Conservation (phyloP, 2,888 invertebrate genomes). For the Pristionchus exspectatus region DNA sequence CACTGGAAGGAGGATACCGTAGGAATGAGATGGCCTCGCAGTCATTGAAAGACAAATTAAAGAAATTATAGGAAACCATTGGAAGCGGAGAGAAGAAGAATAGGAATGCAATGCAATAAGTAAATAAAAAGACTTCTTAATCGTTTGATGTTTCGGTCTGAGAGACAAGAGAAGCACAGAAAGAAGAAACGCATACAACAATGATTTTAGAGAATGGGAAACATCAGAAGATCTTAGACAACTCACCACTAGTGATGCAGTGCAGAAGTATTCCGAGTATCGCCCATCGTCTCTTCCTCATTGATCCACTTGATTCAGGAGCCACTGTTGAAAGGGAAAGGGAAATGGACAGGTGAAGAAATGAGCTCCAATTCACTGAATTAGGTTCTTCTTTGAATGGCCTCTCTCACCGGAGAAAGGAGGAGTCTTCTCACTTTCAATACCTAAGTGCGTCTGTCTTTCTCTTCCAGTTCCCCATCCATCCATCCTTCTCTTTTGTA, state of each 20-base stretch:
- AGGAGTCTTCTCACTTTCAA: conserved; percentile 51
- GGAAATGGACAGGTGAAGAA: neutral
- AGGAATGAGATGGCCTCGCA: neutral
- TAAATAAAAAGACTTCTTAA: too few relatives aligned
- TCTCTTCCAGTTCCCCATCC: conserved; percentile 19
- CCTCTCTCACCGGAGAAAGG: conserved; percentile 12
- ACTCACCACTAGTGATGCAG: conserved; percentile 18
- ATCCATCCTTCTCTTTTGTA: conserved; percentile 9
- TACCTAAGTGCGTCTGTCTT: conserved; percentile 37
- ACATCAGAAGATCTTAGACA: neutral
- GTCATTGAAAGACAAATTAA: too few relatives aligned
- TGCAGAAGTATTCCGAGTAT: neutral
- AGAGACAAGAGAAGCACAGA: too few relatives aligned
- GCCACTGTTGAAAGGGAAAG: conserved; percentile 47
- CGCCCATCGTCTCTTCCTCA: conserved; percentile 37
- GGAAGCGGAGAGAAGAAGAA: too few relatives aligned
- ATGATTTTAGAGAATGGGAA: neutral
- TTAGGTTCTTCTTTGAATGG: conserved; percentile 52
- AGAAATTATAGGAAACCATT: too few relatives aligned
- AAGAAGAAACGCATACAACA: neutral
- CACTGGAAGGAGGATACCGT: conserved; percentile 55
- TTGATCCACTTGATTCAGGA: conserved; percentile 51
- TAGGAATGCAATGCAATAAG: too few relatives aligned
- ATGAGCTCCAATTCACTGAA: conserved; percentile 13
- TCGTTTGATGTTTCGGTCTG: too few relatives aligned